Evolutionary conservation across 2,888 invertebrate genomes (phyloP).

Genomic region (Drosophila phalerata): DNA sequence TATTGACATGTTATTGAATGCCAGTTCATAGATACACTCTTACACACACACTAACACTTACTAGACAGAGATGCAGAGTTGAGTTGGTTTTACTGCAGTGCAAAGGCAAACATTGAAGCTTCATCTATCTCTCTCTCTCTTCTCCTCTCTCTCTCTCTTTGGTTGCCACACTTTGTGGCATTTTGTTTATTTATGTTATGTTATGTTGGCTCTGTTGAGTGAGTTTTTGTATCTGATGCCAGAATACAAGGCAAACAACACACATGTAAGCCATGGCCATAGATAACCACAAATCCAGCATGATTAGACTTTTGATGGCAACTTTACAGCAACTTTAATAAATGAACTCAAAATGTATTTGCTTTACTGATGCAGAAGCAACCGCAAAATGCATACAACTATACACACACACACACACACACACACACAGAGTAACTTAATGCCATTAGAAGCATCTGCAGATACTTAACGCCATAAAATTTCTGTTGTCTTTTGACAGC

Average conservation of each 20-base stretch:
- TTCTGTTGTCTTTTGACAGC: slow-evolving; percentile 28
- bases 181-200: slow-evolving; percentile 70
- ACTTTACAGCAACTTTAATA: slow-evolving; percentile 68
- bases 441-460: slow-evolving; percentile 18
- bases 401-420: background rate
- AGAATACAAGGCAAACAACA: slow-evolving; percentile 32
- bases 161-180: slow-evolving; percentile 66
- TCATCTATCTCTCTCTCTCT: background rate
- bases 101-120: slow-evolving; percentile 45
- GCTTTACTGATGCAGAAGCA: slow-evolving; percentile 42
- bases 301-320: slow-evolving; percentile 73
- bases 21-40: slow-evolving; percentile 19
- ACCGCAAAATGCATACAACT: slow-evolving; percentile 54
- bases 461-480: slow-evolving; percentile 46
- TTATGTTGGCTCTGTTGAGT: slow-evolving; percentile 57
- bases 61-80: slow-evolving; percentile 3
- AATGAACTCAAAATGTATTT: slow-evolving; percentile 72
- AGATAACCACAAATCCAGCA: slow-evolving; percentile 71
- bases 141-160: slow-evolving; percentile 5
- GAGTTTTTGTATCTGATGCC: slow-evolving; percentile 62
- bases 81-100: slow-evolving; percentile 19
- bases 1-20: slow-evolving; percentile 67
- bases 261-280: slow-evolving; percentile 53
- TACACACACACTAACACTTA: slow-evolving; percentile 13
- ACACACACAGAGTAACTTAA: slow-evolving; percentile 11